Conservation (phyloP, 2,113 vertebrate species). For the Raja brachyura region DNA sequence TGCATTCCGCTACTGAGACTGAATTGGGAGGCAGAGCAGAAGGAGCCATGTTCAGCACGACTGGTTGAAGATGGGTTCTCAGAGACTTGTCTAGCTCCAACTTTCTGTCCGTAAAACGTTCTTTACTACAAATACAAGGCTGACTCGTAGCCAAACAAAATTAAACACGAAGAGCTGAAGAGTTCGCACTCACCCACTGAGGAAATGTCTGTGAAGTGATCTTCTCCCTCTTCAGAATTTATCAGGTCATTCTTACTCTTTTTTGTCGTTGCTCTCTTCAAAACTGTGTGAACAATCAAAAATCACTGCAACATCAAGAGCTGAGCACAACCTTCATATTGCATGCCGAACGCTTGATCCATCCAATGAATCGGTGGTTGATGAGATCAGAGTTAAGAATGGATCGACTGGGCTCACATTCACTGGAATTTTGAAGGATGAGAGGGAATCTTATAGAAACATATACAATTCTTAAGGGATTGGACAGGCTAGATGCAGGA, state of each 20-base stretch:
- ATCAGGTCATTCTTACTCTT: constrained; percentile 92
- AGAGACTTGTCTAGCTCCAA: too few relatives aligned
- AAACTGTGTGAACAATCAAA: constrained; percentile 58
- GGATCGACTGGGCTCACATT: too few relatives aligned
- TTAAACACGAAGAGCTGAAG: not conserved
- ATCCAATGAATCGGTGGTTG: not conserved
- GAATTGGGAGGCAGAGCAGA: too few relatives aligned
- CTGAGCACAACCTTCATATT: not conserved
- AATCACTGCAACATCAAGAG: not conserved
- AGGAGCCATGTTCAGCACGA: too few relatives aligned
- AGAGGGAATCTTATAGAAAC: too few relatives aligned
- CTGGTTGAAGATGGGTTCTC: too few relatives aligned
- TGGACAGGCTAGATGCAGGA: too few relatives aligned
- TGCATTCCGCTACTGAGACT: too few relatives aligned
- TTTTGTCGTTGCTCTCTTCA: constrained; percentile 83
- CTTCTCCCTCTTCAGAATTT: constrained; percentile 87
- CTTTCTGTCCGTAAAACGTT: not conserved
- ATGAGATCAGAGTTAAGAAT: not conserved
- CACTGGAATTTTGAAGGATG: too few relatives aligned
- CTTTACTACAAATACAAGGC: not conserved
- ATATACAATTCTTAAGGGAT: too few relatives aligned
- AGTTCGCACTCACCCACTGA: constrained; percentile 76
- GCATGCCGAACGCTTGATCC: not conserved
- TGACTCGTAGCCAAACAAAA: not conserved
- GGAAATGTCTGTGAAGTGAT: constrained; percentile 88